These are phyloP conservation scores for Meloidogyne hapla DNA, from an alignment of 1,140 invertebrate species.

Conservation along the genomic window DNA sequence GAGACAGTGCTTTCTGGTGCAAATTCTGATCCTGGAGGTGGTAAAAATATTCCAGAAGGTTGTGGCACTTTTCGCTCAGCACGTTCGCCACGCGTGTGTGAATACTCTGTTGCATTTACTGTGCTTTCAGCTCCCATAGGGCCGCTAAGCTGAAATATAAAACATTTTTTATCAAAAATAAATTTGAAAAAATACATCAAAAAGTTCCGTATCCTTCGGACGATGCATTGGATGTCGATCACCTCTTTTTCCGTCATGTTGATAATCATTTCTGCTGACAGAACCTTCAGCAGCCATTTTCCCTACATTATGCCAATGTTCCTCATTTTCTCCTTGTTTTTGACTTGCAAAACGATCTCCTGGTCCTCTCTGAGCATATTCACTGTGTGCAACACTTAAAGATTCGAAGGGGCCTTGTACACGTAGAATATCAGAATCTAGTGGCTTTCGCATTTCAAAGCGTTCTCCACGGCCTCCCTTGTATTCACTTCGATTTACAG, in stretches of 20 bases:
- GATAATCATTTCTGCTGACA: slow-evolving; percentile 19
- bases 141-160: slow-evolving; percentile 4
- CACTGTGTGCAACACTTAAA: slow-evolving; percentile 6
- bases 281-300: slow-evolving; percentile 13
- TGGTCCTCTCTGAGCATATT: slow-evolving; percentile 15
- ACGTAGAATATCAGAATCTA: slow-evolving; percentile 29
- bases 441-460: slow-evolving; percentile 25
- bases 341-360: slow-evolving; percentile 16
- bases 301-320: slow-evolving; percentile 18
- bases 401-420: slow-evolving; percentile 14
- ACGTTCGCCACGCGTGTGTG: slow-evolving; percentile 19
- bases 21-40: background rate
- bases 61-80: slow-evolving; percentile 14
- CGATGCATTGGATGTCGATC: slow-evolving; percentile 25
- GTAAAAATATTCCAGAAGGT: slow-evolving; percentile 19
- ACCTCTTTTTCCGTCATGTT: slow-evolving; percentile 18
- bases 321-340: slow-evolving; percentile 6
- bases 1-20: background rate
- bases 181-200: slow-evolving; percentile 2
- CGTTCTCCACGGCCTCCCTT: slow-evolving; percentile 21
- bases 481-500: slow-evolving; percentile 28
- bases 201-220: slow-evolving; percentile 1
- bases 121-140: slow-evolving; percentile 8
- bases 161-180: background rate
- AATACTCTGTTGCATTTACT: slow-evolving; percentile 11